Base-by-base conservation (phyloP, 2,797 vertebrate genomes). In the Scolopax bukidnonensis region DNA sequence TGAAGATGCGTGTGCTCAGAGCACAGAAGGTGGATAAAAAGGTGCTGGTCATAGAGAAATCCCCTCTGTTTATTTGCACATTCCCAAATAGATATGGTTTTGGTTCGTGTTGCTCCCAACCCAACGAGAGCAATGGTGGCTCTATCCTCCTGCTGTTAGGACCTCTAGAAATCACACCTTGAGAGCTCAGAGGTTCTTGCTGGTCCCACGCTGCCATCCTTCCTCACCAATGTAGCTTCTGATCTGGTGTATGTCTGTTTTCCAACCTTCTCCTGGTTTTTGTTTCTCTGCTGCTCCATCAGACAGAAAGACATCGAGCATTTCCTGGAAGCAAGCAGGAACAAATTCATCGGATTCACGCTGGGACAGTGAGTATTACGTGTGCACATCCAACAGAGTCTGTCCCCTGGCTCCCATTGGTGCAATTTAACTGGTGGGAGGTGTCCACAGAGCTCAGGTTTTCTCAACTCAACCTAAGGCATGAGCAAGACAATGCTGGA, bases 221-320 rank as follows among this genome's bases (percentile, higher is more conserved):
- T 65, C 17, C 27, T 38, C 17, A 45, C 70, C 60, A 25, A 3
- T 1, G 28, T 8, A 20, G 78, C 56, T 10, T 45, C 53, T 32
- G 43, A 23, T 19, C 43, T 19, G 51, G 19, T 15, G 1, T 1
- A 0, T 6, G 28, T 30, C 74, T 75, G 0, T 23, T 61, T 75
- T 41, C 71, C 77, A 79, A 56, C 59, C 51, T 89, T 47, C 65
- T 71, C 63, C 80, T 51, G 30, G 24, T 11, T 60, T 40, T 45
- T 32, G 10, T 89, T 24, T 69, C 68, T 67, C 54, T 3, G 11
- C 53, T 69, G 51, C 59, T 95, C 95, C 95, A 91, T 90, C 98
- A 99, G 99, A 95, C 99, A 99, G 98, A 99, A 99, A 61, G 99
- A 99, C 97, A 99, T 99, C 4, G 99, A 99, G 94, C 98, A 99